Conservation (phyloP, 2,113 vertebrate genomes). For the Plestiodon gilberti region DNA sequence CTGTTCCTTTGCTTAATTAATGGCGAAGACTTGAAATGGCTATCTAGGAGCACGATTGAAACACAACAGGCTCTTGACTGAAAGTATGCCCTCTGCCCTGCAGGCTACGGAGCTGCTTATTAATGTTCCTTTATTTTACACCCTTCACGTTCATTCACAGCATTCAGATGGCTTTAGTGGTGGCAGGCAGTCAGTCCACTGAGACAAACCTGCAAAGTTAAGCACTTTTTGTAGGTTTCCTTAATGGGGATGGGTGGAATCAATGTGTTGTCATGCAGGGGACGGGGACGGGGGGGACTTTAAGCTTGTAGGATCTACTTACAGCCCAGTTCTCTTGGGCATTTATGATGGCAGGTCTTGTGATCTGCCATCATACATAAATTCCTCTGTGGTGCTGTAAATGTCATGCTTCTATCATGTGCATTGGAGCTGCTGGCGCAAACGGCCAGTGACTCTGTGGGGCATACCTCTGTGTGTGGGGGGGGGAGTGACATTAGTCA, state of each 20-base stretch:
- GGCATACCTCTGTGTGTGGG: too few species aligned
- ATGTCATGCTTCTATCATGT: too few species aligned
- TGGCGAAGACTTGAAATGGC: slow-evolving; percentile 46
- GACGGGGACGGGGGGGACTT: too few species aligned
- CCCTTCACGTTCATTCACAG: slow-evolving; percentile 36
- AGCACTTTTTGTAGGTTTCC: background rate
- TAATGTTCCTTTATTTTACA: slow-evolving; percentile 57
- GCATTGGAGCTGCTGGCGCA: too few species aligned
- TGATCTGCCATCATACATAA: too few species aligned
- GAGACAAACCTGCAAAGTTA: background rate
- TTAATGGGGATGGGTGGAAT: background rate
- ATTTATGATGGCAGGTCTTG: too few species aligned
- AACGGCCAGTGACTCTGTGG: too few species aligned
- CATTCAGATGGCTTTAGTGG: background rate
- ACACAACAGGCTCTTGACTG: slow-evolving; percentile 39
- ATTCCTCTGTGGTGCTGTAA: too few species aligned
- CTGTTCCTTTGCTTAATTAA: slow-evolving; percentile 66
- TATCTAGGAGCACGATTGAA: slow-evolving; percentile 57
- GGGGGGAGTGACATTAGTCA: too few species aligned
- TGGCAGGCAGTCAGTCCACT: too few species aligned
- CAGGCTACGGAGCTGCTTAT: slow-evolving; percentile 5
- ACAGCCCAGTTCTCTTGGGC: too few species aligned
- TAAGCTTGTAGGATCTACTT: too few species aligned
- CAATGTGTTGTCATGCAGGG: background rate
- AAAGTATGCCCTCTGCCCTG: slow-evolving; percentile 10